Percentiles rank a stretch among this genome's conserved stretches.
Conservation (phyloP, 2,113 vertebrate species). For the Noctilio leporinus region DNA sequence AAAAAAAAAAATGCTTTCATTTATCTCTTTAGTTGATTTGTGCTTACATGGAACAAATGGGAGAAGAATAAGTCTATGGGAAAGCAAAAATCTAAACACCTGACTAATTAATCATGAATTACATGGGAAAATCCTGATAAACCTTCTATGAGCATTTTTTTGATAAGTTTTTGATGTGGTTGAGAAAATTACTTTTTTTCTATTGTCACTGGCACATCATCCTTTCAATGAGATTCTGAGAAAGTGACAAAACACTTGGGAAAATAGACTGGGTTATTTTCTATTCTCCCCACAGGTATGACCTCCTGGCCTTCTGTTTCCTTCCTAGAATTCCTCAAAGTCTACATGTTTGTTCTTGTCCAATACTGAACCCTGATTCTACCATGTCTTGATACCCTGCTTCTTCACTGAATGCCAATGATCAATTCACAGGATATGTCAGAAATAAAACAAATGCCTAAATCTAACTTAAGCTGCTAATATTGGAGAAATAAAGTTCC, state of each 20-base stretch:
- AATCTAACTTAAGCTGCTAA: background rate
- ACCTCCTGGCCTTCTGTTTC: background rate
- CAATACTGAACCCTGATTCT: background rate
- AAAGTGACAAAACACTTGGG: background rate
- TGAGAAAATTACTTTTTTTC: background rate
- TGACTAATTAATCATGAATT: background rate
- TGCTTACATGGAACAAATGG: background rate
- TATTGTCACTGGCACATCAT: background rate
- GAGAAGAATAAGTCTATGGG: background rate
- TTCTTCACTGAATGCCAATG: background rate
- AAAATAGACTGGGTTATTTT: background rate
- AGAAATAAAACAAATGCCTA: slow-evolving; percentile 13
- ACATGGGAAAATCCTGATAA: background rate
- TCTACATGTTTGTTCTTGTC: background rate
- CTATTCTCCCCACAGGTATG: background rate
- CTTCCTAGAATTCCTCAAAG: background rate
- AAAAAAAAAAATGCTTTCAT: background rate
- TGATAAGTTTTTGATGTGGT: background rate
- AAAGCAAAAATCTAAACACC: background rate
- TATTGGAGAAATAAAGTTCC: background rate
- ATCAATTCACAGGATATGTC: background rate
- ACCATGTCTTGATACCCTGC: background rate
- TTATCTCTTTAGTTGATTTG: background rate
- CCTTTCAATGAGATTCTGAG: background rate
- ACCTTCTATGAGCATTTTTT: background rate